A percentile compares a stretch with the other conserved stretches of the same genome.
These are phyloP conservation scores for Brachionus asplanchnoidis DNA, from an alignment of 1,140 invertebrate genomes.

Conservation along the genomic window DNA sequence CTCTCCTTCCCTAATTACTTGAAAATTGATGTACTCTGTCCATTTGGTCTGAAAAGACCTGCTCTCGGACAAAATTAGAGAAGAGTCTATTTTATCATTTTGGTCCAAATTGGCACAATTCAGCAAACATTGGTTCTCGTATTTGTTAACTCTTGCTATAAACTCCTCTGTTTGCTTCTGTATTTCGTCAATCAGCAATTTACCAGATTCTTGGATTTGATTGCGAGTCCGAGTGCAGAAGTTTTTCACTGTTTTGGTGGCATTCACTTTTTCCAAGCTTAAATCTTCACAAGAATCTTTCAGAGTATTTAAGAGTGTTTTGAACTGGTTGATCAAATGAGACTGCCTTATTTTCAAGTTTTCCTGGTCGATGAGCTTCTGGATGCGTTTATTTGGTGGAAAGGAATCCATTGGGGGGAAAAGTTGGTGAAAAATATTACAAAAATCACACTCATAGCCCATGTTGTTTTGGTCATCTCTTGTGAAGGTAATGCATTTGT, in stretches of 20 bases:
- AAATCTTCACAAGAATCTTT: background rate
- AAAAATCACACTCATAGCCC: background rate
- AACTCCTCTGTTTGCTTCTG: background rate
- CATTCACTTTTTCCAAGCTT: background rate
- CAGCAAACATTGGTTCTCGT: background rate
- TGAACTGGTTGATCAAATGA: background rate
- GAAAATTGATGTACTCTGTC: background rate
- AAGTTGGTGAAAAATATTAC: background rate
- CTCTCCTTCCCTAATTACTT: background rate
- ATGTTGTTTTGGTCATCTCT: background rate
- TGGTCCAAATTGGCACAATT: background rate
- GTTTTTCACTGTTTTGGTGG: background rate
- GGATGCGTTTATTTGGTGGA: background rate
- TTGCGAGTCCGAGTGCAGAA: background rate
- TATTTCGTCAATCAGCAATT: background rate
- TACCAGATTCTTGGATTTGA: background rate
- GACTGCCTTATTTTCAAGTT: background rate
- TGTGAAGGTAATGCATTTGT: background rate
- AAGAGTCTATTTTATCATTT: background rate
- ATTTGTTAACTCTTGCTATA: background rate
- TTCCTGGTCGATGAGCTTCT: background rate
- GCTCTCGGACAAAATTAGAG: background rate
- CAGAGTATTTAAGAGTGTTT: background rate
- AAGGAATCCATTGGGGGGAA: background rate
- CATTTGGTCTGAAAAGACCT: background rate